phyloP scores from a whole-genome alignment of 2,888 invertebrate genomes.

The Xanthorhoe designata region DNA sequence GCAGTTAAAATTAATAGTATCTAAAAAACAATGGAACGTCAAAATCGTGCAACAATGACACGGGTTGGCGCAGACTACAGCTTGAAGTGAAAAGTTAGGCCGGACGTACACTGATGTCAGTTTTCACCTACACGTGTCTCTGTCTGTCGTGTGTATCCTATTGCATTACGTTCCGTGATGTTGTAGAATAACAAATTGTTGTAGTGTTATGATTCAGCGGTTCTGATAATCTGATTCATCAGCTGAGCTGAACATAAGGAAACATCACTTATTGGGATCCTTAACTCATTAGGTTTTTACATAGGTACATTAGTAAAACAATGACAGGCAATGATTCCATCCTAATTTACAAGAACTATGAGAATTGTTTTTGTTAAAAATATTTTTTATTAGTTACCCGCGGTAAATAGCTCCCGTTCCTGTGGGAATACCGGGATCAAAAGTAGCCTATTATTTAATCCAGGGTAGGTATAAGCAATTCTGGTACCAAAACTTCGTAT shows the following conservation, averaged over 20 bases:
- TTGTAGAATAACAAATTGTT: conserved; percentile 4
- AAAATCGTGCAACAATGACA: conserved; percentile 25
- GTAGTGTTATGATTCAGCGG: conserved; percentile 31
- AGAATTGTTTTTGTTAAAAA: too few relatives aligned
- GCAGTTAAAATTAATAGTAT: not conserved
- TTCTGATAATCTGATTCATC: conserved; percentile 28
- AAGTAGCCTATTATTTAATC: too few relatives aligned
- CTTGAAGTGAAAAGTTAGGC: conserved; percentile 14
- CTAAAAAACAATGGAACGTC: conserved; percentile 17
- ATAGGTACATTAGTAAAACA: not conserved
- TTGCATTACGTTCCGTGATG: not conserved
- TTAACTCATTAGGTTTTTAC: not conserved
- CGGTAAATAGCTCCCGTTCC: too few relatives aligned
- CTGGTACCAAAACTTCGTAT: too few relatives aligned
- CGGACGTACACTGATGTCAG: conserved; percentile 18
- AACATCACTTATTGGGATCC: not conserved
- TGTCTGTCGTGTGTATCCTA: not conserved
- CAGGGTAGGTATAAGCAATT: too few relatives aligned
- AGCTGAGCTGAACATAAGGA: not conserved
- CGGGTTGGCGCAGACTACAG: conserved; percentile 28
- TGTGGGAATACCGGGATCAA: too few relatives aligned
- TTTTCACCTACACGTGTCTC: not conserved
- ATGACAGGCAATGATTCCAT: not conserved
- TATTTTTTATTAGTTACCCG: too few relatives aligned
- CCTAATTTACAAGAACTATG: conserved; percentile 22